A percentile compares a stretch with the other conserved stretches of the same genome.
Evolutionary conservation across 2,797 vertebrate species (phyloP).

Genomic region (Poeciliopsis turneri): DNA sequence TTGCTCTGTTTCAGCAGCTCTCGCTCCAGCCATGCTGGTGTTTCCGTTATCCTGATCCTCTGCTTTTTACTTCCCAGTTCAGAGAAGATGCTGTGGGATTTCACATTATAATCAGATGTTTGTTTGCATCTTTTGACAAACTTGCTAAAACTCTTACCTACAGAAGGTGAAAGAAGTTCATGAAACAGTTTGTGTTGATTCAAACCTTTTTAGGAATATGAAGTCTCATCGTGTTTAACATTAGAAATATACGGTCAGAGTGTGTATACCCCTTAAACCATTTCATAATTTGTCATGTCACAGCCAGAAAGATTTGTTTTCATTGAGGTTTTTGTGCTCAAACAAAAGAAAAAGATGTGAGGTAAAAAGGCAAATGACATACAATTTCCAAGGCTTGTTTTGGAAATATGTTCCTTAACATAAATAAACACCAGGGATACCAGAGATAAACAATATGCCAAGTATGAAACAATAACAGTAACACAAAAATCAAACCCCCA

Average conservation of each 20-base stretch:
- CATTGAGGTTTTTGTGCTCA: neutral
- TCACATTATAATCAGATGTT: conserved; percentile 10
- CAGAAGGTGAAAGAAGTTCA: neutral
- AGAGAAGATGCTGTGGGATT: conserved; percentile 66
- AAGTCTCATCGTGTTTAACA: neutral
- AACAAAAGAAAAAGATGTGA: neutral
- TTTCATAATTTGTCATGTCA: neutral
- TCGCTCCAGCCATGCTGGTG: conserved; percentile 67
- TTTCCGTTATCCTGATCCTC: conserved; percentile 15
- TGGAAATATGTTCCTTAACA: neutral
- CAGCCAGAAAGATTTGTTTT: neutral
- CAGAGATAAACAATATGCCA: neutral
- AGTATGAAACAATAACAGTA: neutral
- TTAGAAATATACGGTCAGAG: neutral
- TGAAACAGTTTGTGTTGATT: neutral
- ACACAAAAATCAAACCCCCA: neutral
- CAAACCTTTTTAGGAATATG: neutral
- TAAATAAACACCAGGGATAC: neutral
- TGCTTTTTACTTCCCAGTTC: conserved; percentile 22
- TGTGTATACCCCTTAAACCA: neutral
- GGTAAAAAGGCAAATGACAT: neutral
- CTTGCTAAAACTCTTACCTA: neutral
- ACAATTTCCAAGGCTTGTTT: neutral
- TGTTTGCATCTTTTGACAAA: neutral
- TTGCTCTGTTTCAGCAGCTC: conserved; percentile 69